Conservation (phyloP, 1,140 invertebrate genomes). For the Triops cancriformis region DNA sequence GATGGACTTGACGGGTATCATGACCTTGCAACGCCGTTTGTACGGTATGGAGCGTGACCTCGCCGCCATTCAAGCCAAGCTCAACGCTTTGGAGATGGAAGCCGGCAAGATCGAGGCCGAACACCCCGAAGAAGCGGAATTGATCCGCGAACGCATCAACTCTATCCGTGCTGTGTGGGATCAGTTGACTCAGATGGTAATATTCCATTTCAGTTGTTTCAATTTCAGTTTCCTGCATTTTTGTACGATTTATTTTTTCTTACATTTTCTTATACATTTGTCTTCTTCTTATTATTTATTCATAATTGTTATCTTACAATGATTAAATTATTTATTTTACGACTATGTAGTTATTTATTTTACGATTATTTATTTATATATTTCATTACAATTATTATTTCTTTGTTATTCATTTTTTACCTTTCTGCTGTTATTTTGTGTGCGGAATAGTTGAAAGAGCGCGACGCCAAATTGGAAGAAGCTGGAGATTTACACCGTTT, state of each 20-base stretch:
- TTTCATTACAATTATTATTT: neutral
- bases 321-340: too few species aligned
- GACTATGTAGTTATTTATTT: conserved; percentile 14
- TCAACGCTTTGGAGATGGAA: conserved; percentile 85
- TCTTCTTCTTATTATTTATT: conserved; percentile 19
- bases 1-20: conserved; percentile 85
- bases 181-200: conserved; percentile 86
- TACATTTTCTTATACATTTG: too few species aligned
- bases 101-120: conserved; percentile 81
- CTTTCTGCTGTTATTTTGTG: too few species aligned
- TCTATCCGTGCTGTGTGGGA: conserved; percentile 92
- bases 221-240: too few species aligned
- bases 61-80: conserved; percentile 94
- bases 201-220: conserved; percentile 18
- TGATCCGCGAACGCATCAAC: conserved; percentile 81
- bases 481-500: conserved; percentile 97
- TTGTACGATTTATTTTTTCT: conserved; percentile 18
- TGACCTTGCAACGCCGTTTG: conserved; percentile 74
- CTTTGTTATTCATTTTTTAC: conserved; percentile 21
- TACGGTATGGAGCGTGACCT: conserved; percentile 98
- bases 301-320: neutral
- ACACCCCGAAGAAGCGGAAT: conserved; percentile 89
- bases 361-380: too few species aligned
- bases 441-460: conserved; percentile 51
- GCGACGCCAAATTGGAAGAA: conserved; percentile 96